phyloP scores from a whole-genome alignment of 2,888 invertebrate genomes.

The Lucinisca nassula region DNA sequence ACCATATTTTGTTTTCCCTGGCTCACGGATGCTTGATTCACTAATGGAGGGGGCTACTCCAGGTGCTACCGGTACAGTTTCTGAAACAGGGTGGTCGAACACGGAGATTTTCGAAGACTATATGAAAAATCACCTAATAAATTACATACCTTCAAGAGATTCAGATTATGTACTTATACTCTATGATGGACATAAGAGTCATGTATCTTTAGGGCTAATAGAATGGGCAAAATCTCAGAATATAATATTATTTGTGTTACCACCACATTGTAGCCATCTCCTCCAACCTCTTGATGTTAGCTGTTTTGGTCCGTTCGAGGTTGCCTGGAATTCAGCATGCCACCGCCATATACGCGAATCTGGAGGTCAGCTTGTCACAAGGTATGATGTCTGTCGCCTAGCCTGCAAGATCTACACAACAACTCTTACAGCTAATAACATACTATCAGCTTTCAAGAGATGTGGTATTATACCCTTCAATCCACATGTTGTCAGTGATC shows the following conservation, averaged over 20 bases:
- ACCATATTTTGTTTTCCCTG: slow-evolving; percentile 38
- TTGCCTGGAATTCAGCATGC: slow-evolving; percentile 4
- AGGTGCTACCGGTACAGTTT: slow-evolving; percentile 24
- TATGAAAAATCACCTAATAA: slow-evolving; percentile 29
- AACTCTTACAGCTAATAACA: slow-evolving; percentile 25
- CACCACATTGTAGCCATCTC: slow-evolving; percentile 48
- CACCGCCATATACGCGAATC: slow-evolving; percentile 36
- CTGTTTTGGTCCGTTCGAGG: slow-evolving; percentile 39
- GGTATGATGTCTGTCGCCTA: slow-evolving; percentile 34
- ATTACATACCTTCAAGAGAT: not conserved
- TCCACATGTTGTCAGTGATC: not conserved
- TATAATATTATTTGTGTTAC: slow-evolving; percentile 48
- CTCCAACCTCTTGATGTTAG: slow-evolving; percentile 50
- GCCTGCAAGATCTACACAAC: slow-evolving; percentile 27
- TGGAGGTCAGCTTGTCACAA: slow-evolving; percentile 24
- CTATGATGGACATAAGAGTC: slow-evolving; percentile 49
- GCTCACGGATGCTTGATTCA: slow-evolving; percentile 8
- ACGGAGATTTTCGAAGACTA: slow-evolving; percentile 36
- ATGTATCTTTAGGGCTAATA: slow-evolving; percentile 30
- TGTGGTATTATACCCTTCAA: slow-evolving; percentile 26
- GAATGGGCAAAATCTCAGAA: slow-evolving; percentile 47
- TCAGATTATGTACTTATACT: slow-evolving; percentile 25
- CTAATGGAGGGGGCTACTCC: slow-evolving; percentile 37
- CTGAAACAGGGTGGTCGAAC: slow-evolving; percentile 50
- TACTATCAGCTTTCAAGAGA: slow-evolving; percentile 16